These are phyloP conservation scores for Spheniscus humboldti DNA, from an alignment of 2,797 vertebrate species.

Conservation along the genomic window DNA sequence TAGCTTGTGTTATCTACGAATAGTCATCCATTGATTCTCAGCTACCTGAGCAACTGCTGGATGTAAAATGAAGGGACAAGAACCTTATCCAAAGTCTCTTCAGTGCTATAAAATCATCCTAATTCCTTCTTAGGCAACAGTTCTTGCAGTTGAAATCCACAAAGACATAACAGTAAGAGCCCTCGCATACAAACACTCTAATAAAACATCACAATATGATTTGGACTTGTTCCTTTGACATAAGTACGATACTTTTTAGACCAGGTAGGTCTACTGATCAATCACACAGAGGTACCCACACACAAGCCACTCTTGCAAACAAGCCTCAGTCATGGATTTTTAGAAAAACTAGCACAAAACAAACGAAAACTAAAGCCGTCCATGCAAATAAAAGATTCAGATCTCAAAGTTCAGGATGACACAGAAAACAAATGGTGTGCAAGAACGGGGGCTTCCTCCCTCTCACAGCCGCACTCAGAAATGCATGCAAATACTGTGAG, in stretches of 20 bases:
- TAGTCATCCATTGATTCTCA: neutral
- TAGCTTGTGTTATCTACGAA: neutral
- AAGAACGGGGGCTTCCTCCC: neutral
- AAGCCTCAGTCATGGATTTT: neutral
- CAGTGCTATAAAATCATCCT: neutral
- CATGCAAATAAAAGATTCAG: neutral
- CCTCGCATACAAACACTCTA: neutral
- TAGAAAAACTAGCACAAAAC: neutral
- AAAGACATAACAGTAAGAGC: neutral
- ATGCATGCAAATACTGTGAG: constrained; percentile 10
- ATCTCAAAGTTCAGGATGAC: neutral
- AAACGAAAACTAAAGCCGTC: neutral
- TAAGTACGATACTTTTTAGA: neutral
- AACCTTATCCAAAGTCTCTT: neutral
- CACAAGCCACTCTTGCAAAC: neutral
- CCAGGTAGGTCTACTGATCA: neutral
- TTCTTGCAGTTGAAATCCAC: neutral
- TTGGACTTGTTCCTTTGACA: neutral
- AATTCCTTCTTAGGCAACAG: neutral
- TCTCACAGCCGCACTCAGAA: neutral
- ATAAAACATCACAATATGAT: neutral
- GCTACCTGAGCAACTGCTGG: neutral
- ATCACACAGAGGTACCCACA: neutral
- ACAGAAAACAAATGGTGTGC: constrained; percentile 6
- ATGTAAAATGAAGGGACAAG: neutral